phyloP scores from a whole-genome alignment of 2,113 vertebrate genomes.

The Heterochromis multidens region DNA sequence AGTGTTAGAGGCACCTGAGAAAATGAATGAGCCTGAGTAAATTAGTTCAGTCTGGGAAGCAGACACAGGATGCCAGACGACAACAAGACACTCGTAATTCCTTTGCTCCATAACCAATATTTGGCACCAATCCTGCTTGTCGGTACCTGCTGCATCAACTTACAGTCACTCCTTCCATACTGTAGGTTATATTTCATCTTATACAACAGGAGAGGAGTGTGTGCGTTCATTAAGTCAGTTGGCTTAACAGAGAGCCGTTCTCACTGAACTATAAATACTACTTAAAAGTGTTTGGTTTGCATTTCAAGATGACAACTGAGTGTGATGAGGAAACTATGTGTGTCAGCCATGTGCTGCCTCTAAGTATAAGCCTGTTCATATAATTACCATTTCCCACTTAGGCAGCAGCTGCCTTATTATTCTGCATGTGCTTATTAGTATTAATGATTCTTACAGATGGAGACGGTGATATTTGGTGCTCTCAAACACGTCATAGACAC shows the following conservation, averaged over 20 bases:
- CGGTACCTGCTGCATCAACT: constrained; percentile 17
- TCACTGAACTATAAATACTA: constrained; percentile 59
- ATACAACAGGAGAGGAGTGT: neutral
- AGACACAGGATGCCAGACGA: constrained; percentile 25
- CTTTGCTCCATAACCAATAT: constrained; percentile 26
- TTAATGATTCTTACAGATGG: constrained; percentile 21
- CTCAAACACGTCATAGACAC: neutral
- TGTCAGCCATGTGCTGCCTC: constrained; percentile 41
- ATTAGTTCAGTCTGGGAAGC: constrained; percentile 14
- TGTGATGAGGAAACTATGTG: constrained; percentile 37
- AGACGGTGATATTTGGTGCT: neutral
- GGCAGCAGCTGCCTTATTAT: constrained; percentile 25
- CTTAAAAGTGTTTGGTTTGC: constrained; percentile 53
- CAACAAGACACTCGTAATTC: neutral
- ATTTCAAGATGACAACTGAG: constrained; percentile 57
- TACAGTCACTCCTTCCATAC: neutral
- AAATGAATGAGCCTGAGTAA: constrained; percentile 30
- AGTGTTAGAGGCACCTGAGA: constrained; percentile 14
- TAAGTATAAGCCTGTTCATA: constrained; percentile 47
- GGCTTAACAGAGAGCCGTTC: neutral
- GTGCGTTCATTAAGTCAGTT: constrained; percentile 4
- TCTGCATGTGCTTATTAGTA: constrained; percentile 27
- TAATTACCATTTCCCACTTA: constrained; percentile 36
- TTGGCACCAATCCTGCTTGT: constrained; percentile 25
- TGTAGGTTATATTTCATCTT: constrained; percentile 11